Evolutionary conservation across 1,140 invertebrate species (phyloP).

Genomic region (Aethina tumida): DNA sequence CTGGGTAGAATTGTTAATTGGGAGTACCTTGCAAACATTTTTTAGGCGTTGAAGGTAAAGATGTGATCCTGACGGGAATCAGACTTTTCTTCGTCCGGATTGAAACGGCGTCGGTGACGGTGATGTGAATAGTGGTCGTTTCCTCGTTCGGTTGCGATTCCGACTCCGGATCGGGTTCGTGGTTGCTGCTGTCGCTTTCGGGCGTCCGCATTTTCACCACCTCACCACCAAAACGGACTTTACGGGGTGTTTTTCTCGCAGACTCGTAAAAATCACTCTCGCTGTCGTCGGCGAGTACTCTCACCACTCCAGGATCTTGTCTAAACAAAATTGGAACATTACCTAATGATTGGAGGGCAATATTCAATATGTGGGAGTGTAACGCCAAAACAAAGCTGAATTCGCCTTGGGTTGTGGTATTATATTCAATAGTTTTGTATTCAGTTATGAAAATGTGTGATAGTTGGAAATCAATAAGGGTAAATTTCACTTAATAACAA

Average conservation of each 20-base stretch:
- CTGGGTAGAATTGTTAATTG: too few species aligned
- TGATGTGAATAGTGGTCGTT: constrained; percentile 18
- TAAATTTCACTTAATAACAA: too few species aligned
- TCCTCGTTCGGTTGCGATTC: constrained; percentile 10
- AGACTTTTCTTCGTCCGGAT: constrained; percentile 21
- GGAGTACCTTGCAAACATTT: constrained; percentile 4
- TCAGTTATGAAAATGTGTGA: too few species aligned
- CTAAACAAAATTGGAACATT: too few species aligned
- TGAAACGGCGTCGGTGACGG: constrained; percentile 21
- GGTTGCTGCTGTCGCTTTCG: constrained; percentile 56
- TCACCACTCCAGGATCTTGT: constrained; percentile 42
- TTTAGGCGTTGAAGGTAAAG: constrained; percentile 18
- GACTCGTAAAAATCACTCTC: constrained; percentile 42
- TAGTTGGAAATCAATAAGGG: too few species aligned
- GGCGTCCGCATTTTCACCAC: constrained; percentile 72
- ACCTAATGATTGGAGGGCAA: too few species aligned
- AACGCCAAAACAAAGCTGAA: too few species aligned
- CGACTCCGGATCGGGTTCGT: constrained; percentile 36
- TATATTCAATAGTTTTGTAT: too few species aligned
- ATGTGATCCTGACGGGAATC: constrained; percentile 24
- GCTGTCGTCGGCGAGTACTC: constrained; percentile 43
- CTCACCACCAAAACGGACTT: constrained; percentile 74
- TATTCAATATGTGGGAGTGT: too few species aligned
- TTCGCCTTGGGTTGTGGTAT: too few species aligned
- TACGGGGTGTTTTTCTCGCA: constrained; percentile 37